Percentiles rank a stretch among this genome's conserved stretches.
Conservation (phyloP, 2,797 vertebrate species). For the Etheostoma perlongum region DNA sequence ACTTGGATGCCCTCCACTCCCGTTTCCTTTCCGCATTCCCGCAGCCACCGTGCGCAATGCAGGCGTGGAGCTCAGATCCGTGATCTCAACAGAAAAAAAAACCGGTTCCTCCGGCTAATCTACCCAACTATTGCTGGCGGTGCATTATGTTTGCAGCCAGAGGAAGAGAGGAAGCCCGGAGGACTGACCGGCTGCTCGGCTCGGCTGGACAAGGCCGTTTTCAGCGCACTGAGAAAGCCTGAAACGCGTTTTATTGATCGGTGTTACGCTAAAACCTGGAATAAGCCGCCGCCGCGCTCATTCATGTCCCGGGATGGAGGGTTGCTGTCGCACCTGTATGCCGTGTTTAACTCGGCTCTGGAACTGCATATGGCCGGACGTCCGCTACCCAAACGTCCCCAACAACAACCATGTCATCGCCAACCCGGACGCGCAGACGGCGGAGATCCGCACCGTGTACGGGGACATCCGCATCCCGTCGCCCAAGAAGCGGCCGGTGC, state of each 20-base stretch:
- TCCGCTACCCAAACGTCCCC: conserved; percentile 64
- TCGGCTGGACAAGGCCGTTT: conserved; percentile 19
- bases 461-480: conserved; percentile 77
- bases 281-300: conserved; percentile 4
- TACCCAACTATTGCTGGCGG: conserved; percentile 51
- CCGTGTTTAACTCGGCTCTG: conserved; percentile 88
- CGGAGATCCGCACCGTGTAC: conserved; percentile 82
- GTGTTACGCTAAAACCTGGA: conserved; percentile 2
- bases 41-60: conserved; percentile 57
- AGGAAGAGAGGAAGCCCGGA: conserved; percentile 14
- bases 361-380: conserved; percentile 90
- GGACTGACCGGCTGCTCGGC: conserved; percentile 27
- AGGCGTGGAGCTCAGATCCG: conserved; percentile 58
- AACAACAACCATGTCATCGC: conserved; percentile 65
- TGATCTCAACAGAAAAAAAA: conserved; percentile 63
- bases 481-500: conserved; percentile 77
- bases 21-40: conserved; percentile 86
- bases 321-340: conserved; percentile 88
- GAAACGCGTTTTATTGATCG: conserved; percentile 13
- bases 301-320: conserved; percentile 86
- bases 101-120: conserved; percentile 85
- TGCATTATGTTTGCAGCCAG: conserved; percentile 58
- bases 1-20: conserved; percentile 43
- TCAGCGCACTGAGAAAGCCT: conserved; percentile 18
- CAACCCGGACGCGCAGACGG: conserved; percentile 57